phyloP scores from a whole-genome alignment of 2,113 vertebrate genomes.

The Heteronetta atricapilla region DNA sequence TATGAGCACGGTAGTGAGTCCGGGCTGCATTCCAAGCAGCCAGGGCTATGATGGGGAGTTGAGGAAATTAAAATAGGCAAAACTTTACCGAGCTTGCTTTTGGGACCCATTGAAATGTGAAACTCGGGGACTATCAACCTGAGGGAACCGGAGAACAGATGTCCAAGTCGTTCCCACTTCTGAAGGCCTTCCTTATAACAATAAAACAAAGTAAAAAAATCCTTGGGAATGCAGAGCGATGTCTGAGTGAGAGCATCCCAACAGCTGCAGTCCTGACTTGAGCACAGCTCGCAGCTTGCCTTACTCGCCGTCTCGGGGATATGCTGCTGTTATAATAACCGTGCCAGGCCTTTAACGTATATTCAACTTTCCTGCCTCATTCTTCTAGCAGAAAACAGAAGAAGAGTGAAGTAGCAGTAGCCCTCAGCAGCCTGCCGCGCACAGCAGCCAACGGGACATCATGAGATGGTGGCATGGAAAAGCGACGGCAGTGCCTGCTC shows the following conservation, averaged over 20 bases:
- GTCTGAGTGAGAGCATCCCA: not conserved
- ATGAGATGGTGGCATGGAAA: not conserved
- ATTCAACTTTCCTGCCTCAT: not conserved
- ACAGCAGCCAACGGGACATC: not conserved
- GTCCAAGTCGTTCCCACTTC: not conserved
- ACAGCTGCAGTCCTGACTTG: not conserved
- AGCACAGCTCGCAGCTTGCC: not conserved
- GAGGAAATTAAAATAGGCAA: not conserved
- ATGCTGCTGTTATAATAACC: not conserved
- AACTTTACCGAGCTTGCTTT: not conserved
- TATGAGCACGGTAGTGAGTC: not conserved
- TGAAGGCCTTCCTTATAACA: not conserved
- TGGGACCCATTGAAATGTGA: not conserved
- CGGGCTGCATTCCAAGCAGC: not conserved
- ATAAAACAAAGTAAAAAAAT: not conserved
- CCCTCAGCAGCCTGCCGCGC: not conserved
- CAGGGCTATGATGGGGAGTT: not conserved
- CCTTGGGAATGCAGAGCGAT: not conserved
- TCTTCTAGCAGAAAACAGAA: not conserved
- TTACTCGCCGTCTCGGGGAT: not conserved
- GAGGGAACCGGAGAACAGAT: not conserved
- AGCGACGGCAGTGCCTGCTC: not conserved
- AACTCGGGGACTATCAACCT: not conserved
- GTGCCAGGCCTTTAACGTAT: not conserved
- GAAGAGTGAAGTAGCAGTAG: not conserved